Percentiles rank a stretch among this genome's conserved stretches.
These are phyloP conservation scores for Trematocara marginatum DNA, from an alignment of 2,113 vertebrate species.

Conservation along the genomic window DNA sequence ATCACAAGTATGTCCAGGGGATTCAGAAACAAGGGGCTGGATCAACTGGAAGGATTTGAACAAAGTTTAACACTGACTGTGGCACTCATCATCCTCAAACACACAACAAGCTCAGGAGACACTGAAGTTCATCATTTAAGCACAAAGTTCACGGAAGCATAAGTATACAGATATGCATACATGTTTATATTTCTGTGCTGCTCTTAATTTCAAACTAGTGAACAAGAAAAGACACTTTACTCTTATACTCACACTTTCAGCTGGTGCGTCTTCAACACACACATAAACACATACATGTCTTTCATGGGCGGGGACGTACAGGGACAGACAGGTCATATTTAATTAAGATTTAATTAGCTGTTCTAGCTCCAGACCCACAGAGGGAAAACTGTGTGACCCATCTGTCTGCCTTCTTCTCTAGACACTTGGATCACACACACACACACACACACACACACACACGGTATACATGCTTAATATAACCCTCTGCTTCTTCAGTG, in stretches of 20 bases:
- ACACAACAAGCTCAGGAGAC: neutral
- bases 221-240: neutral
- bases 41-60: neutral
- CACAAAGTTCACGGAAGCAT: neutral
- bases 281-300: neutral
- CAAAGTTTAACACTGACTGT: neutral
- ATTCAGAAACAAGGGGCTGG: neutral
- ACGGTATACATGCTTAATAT: neutral
- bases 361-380: slow-evolving; percentile 42
- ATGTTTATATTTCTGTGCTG: neutral
- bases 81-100: neutral
- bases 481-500: slow-evolving; percentile 6
- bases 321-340: slow-evolving; percentile 59
- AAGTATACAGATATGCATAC: neutral
- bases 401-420: slow-evolving; percentile 43
- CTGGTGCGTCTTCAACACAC: neutral
- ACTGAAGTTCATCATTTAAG: neutral
- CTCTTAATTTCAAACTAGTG: neutral
- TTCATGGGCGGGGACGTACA: neutral
- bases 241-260: neutral
- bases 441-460: neutral
- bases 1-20: neutral
- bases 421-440: neutral
- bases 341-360: slow-evolving; percentile 66
- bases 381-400: slow-evolving; percentile 44